These are phyloP conservation scores for Catocala fraxini DNA, from an alignment of 2,888 invertebrate species.

Conservation along the genomic window DNA sequence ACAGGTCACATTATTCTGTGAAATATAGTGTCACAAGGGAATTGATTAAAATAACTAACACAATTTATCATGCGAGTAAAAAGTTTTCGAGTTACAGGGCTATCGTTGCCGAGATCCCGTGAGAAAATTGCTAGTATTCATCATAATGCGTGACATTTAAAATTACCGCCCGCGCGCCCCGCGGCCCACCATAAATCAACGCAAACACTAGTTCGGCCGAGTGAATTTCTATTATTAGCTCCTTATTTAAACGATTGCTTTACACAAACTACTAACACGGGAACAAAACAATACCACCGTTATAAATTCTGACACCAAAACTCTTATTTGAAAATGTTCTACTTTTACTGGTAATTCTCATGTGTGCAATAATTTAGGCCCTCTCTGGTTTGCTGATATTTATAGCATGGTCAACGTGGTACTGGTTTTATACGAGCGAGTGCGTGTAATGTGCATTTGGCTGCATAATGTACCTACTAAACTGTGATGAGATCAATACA, in stretches of 20 bases:
- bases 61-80: constrained; percentile 53
- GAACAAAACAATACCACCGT: constrained; percentile 32
- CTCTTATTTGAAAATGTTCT: constrained; percentile 57
- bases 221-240: constrained; percentile 61
- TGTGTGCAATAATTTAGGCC: constrained; percentile 73
- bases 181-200: constrained; percentile 78
- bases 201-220: constrained; percentile 75
- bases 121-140: constrained; percentile 85
- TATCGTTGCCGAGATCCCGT: constrained; percentile 72
- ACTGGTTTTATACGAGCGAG: constrained; percentile 69
- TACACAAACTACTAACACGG: constrained; percentile 42
- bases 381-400: constrained; percentile 72
- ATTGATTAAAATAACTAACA: constrained; percentile 43
- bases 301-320: constrained; percentile 37
- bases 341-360: constrained; percentile 66
- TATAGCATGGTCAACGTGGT: constrained; percentile 72
- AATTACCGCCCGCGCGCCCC: constrained; percentile 76
- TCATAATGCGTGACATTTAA: constrained; percentile 86
- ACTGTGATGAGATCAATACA: constrained; percentile 22
- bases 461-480: constrained; percentile 32
- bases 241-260: constrained; percentile 50
- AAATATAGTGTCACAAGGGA: constrained; percentile 26
- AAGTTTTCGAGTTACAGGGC: constrained; percentile 63
- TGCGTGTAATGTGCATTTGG: constrained; percentile 62
- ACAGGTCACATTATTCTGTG: constrained; percentile 6